Evolutionary conservation across 2,888 invertebrate species (phyloP).

Genomic region (Drosophila macrothrix): DNA sequence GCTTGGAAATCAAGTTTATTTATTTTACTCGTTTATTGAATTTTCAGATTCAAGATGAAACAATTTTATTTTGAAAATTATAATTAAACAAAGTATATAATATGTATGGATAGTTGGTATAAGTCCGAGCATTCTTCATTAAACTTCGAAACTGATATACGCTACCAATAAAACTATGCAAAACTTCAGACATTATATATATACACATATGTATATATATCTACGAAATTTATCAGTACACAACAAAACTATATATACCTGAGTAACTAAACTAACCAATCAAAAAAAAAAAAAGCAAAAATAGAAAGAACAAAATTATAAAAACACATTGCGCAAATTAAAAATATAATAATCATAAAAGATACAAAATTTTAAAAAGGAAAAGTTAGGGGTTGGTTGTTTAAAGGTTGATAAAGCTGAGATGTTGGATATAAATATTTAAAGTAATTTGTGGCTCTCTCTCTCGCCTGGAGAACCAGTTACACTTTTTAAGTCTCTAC

Average conservation of each 20-base stretch:
- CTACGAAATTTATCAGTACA: slow-evolving; percentile 32
- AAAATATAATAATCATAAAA: slow-evolving; percentile 9
- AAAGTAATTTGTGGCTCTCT: slow-evolving; percentile 10
- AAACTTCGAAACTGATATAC: slow-evolving; percentile 19
- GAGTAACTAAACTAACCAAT: slow-evolving; percentile 44
- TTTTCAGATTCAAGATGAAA: slow-evolving; percentile 41
- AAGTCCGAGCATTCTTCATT: slow-evolving; percentile 7
- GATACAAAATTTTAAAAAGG: slow-evolving; percentile 6
- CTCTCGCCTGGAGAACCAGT: neutral
- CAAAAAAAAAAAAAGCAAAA: slow-evolving; percentile 13
- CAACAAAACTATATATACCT: slow-evolving; percentile 50
- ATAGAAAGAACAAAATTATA: slow-evolving; percentile 47
- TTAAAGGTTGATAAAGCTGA: slow-evolving; percentile 51
- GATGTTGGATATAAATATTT: slow-evolving; percentile 59
- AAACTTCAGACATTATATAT: slow-evolving; percentile 27
- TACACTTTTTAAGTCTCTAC: slow-evolving; percentile 33
- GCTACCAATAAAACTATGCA: slow-evolving; percentile 33
- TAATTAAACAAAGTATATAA: slow-evolving; percentile 38
- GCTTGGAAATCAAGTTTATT: slow-evolving; percentile 55
- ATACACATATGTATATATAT: slow-evolving; percentile 2
- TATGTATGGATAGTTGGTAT: slow-evolving; percentile 23
- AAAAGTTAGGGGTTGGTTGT: slow-evolving; percentile 10
- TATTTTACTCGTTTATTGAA: slow-evolving; percentile 18
- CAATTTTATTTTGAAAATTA: slow-evolving; percentile 25
- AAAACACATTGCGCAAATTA: slow-evolving; percentile 17